phyloP scores from a whole-genome alignment of 2,797 vertebrate species.

The Eospalax fontanierii region DNA sequence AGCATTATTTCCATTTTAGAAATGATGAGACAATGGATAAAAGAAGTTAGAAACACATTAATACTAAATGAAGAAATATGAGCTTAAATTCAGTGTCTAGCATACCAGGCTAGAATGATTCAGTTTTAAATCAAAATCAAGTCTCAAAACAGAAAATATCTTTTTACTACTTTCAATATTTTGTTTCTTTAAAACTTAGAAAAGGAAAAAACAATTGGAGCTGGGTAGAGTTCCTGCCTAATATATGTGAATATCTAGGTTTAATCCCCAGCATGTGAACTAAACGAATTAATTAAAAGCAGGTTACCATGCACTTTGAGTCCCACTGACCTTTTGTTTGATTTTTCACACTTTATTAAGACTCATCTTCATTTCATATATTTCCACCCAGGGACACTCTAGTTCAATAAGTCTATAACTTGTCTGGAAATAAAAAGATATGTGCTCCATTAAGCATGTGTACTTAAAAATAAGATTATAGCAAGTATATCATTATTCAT shows the following conservation, averaged over 20 bases:
- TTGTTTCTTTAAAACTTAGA: constrained; percentile 24
- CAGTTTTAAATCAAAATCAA: constrained; percentile 58
- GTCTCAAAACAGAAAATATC: constrained; percentile 44
- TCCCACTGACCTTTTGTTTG: constrained; percentile 41
- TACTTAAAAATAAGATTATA: constrained; percentile 43
- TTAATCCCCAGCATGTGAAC: background rate
- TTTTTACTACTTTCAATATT: constrained; percentile 60
- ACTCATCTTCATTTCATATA: constrained; percentile 40
- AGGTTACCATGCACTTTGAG: background rate
- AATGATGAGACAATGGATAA: constrained; percentile 45
- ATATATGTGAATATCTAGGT: background rate
- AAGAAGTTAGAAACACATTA: constrained; percentile 36
- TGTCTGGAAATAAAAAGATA: constrained; percentile 58
- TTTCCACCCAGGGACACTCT: constrained; percentile 29
- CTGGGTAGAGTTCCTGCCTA: background rate
- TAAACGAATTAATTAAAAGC: background rate
- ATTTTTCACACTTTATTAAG: constrained; percentile 40
- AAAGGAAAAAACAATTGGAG: background rate
- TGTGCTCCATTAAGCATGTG: constrained; percentile 28
- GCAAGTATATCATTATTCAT: constrained; percentile 54
- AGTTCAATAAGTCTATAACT: constrained; percentile 4
- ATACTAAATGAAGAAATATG: constrained; percentile 30
- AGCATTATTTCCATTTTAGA: constrained; percentile 36
- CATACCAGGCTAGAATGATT: constrained; percentile 34
- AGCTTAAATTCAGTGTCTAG: constrained; percentile 27